A percentile compares a stretch with the other conserved stretches of the same genome.
Evolutionary conservation across 2,888 invertebrate genomes (phyloP).

Genomic region (Chrysomela aeneicollis): DNA sequence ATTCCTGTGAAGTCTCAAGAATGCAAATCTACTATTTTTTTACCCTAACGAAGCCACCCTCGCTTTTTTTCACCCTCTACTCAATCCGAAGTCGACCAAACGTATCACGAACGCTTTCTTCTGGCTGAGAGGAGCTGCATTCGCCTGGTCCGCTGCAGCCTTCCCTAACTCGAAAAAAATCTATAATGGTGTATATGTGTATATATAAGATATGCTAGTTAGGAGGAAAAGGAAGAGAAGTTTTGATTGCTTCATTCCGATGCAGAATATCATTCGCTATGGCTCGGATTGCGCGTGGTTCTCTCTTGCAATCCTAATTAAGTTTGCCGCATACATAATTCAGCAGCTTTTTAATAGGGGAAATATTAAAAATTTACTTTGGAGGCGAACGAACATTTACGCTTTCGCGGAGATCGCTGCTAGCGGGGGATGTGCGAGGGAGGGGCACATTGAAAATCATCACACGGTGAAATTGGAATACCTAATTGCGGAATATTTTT

Average conservation of each 20-base stretch:
- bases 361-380: constrained; percentile 41
- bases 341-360: constrained; percentile 40
- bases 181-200: constrained; percentile 63
- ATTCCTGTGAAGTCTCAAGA: constrained; percentile 58
- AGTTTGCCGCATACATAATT: constrained; percentile 43
- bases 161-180: constrained; percentile 62
- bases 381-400: constrained; percentile 18
- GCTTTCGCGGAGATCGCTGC: background rate
- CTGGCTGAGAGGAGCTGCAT: constrained; percentile 33
- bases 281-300: constrained; percentile 33
- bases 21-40: constrained; percentile 63
- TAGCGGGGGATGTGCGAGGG: background rate
- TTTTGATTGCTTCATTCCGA: constrained; percentile 59
- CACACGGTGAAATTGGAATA: constrained; percentile 1
- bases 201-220: constrained; percentile 63
- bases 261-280: constrained; percentile 45
- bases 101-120: constrained; percentile 39
- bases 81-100: constrained; percentile 56
- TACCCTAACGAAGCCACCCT: constrained; percentile 63
- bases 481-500: background rate
- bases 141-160: constrained; percentile 54
- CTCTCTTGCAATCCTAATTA: constrained; percentile 39
- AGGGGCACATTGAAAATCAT: background rate
- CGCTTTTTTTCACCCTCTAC: constrained; percentile 62
- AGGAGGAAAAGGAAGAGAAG: constrained; percentile 60